A percentile compares a stretch with the other conserved stretches of the same genome.
phyloP scores from a whole-genome alignment of 2,113 vertebrate genomes.

The Triplophysa tibetana region DNA sequence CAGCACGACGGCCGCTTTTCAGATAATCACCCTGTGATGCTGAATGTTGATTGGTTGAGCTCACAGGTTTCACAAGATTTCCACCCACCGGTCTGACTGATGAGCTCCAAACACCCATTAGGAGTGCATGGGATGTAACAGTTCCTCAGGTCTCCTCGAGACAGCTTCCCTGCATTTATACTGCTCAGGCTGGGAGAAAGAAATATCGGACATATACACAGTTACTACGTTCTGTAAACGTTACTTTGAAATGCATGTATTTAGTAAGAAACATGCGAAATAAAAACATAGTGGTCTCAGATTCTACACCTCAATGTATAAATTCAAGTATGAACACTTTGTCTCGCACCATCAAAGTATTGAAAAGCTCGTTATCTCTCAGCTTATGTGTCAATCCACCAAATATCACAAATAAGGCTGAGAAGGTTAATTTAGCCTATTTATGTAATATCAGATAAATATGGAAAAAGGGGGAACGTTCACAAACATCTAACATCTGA shows the following conservation, averaged over 20 bases:
- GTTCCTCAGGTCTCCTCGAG: slow-evolving; percentile 85
- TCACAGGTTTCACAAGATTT: slow-evolving; percentile 1
- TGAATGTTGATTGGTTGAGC: background rate
- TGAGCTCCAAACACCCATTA: slow-evolving; percentile 94
- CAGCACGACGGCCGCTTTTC: background rate
- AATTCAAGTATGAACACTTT: background rate
- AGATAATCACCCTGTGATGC: slow-evolving; percentile 1
- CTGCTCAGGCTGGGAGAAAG: slow-evolving; percentile 80
- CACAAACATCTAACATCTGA: background rate
- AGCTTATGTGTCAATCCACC: too few species aligned
- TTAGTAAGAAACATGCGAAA: too few species aligned
- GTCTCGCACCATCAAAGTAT: background rate
- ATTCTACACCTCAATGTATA: too few species aligned
- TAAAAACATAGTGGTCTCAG: too few species aligned
- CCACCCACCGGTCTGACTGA: slow-evolving; percentile 84
- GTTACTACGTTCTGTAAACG: background rate
- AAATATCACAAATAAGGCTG: background rate
- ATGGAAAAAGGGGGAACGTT: background rate
- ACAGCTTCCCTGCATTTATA: slow-evolving; percentile 88
- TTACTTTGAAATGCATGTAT: too few species aligned
- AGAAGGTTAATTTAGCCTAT: background rate
- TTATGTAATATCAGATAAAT: background rate
- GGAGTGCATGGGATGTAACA: slow-evolving; percentile 95
- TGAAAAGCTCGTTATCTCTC: background rate
- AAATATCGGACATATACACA: background rate